phyloP scores from a whole-genome alignment of 2,888 invertebrate species.

The Patella depressa region DNA sequence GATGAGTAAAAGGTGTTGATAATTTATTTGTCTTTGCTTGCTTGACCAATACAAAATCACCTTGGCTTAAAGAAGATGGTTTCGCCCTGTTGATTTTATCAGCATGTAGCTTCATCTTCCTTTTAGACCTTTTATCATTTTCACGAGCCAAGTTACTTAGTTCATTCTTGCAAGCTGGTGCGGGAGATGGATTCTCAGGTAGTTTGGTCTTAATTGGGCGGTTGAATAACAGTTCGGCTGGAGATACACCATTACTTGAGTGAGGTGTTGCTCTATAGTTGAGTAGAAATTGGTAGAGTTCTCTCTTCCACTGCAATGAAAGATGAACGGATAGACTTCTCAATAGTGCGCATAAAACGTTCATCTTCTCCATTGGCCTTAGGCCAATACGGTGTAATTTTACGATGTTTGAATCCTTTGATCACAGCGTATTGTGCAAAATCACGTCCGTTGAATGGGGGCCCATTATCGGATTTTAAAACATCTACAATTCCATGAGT shows the following conservation, averaged over 20 bases:
- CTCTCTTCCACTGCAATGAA: neutral
- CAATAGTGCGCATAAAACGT: neutral
- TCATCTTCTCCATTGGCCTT: neutral
- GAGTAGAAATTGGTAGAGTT: neutral
- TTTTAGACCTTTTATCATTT: neutral
- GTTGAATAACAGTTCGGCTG: neutral
- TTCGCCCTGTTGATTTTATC: neutral
- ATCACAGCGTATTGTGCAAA: constrained; percentile 17
- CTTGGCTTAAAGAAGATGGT: neutral
- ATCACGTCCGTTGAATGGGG: constrained; percentile 30
- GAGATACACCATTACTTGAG: neutral
- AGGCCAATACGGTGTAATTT: neutral
- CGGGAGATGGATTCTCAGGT: neutral
- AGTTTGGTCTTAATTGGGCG: neutral
- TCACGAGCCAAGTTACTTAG: neutral
- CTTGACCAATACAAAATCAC: neutral
- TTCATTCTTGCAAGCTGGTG: neutral
- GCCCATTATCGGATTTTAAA: constrained; percentile 35
- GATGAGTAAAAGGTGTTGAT: neutral
- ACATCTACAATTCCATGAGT: constrained; percentile 32
- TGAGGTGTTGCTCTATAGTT: neutral
- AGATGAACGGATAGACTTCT: neutral
- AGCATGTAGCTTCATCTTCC: neutral
- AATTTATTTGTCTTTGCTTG: neutral
- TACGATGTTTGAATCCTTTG: neutral